A percentile compares a stretch with the other conserved stretches of the same genome.
Conservation (phyloP, 1,140 invertebrate species). For the Penaeus chinensis region DNA sequence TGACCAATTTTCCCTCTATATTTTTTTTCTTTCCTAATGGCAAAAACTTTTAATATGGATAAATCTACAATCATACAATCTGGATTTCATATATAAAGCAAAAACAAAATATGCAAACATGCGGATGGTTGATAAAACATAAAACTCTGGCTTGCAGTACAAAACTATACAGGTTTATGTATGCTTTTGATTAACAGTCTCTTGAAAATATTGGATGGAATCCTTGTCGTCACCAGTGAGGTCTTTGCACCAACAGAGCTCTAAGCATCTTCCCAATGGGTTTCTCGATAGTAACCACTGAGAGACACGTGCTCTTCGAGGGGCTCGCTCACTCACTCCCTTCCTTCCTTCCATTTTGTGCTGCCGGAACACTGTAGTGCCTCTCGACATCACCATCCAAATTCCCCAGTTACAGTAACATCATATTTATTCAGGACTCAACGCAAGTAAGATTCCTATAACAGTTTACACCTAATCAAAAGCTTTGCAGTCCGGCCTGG, state of each 20-base stretch:
- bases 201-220: conserved; percentile 57
- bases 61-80: conserved; percentile 41
- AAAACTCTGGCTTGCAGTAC: conserved; percentile 48
- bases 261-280: too few species aligned
- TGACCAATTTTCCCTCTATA: conserved; percentile 56
- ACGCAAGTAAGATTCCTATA: too few species aligned
- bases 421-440: too few species aligned
- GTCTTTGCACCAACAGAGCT: conserved; percentile 32
- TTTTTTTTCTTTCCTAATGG: conserved; percentile 38
- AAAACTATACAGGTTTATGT: conserved; percentile 58
- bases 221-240: conserved; percentile 51
- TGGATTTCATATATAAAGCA: conserved; percentile 25
- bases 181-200: conserved; percentile 55
- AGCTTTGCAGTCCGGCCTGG: too few species aligned
- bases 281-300: too few species aligned
- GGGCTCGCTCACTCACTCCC: too few species aligned
- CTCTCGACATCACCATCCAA: too few species aligned
- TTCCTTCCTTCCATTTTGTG: too few species aligned
- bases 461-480: too few species aligned
- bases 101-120: conserved; percentile 39
- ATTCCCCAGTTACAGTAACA: too few species aligned
- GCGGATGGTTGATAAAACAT: conserved; percentile 37
- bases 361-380: too few species aligned
- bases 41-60: conserved; percentile 24
- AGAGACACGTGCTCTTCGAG: too few species aligned